Evolutionary conservation across 2,888 invertebrate genomes (phyloP).

Genomic region (Thumatha senex): DNA sequence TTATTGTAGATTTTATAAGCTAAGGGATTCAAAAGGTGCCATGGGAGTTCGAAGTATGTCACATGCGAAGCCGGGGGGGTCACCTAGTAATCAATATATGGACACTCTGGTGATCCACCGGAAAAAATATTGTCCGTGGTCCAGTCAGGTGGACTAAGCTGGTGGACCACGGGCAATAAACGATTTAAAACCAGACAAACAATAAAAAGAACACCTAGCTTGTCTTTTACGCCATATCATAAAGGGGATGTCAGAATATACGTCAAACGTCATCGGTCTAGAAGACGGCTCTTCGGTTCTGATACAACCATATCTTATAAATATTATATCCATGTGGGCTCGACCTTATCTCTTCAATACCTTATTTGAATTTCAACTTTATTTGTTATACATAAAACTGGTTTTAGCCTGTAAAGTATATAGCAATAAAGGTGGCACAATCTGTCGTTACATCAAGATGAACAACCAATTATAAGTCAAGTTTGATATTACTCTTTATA

Average conservation of each 20-base stretch:
- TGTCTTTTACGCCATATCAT: slow-evolving; percentile 35
- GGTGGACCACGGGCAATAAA: no score
- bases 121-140: no score
- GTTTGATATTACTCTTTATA: slow-evolving; percentile 77
- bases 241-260: slow-evolving; percentile 68
- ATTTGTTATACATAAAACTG: not conserved
- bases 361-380: slow-evolving; percentile 37
- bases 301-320: slow-evolving; percentile 78
- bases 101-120: no score
- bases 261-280: slow-evolving; percentile 82
- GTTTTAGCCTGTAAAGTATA: slow-evolving; percentile 15
- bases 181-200: no score
- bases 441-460: slow-evolving; percentile 56
- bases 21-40: no score
- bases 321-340: slow-evolving; percentile 64
- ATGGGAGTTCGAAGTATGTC: no score
- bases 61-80: no score
- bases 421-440: slow-evolving; percentile 41
- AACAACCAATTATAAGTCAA: slow-evolving; percentile 77
- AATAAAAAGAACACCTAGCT: slow-evolving; percentile 6
- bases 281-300: slow-evolving; percentile 79
- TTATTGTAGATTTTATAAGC: no score
- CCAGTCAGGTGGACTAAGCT: no score
- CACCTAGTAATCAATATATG: no score
- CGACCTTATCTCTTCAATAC: slow-evolving; percentile 46